Conservation (phyloP, 2,113 vertebrate genomes). For the Microcebus lehilahytsara region DNA sequence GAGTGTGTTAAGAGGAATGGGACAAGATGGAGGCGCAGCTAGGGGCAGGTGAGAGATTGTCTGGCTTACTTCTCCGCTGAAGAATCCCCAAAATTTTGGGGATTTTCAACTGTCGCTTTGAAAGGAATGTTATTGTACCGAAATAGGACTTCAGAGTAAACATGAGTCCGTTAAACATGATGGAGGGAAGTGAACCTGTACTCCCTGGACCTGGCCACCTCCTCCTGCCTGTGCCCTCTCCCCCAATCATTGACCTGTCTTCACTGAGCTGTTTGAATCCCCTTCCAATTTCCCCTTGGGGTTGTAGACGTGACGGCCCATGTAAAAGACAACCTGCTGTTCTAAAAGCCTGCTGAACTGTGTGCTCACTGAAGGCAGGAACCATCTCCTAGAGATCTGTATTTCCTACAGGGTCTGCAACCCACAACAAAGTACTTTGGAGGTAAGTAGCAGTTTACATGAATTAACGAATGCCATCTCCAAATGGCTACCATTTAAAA, state of each 20-base stretch:
- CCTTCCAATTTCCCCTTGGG: background rate
- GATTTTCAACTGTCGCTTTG: background rate
- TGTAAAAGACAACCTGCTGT: background rate
- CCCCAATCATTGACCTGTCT: background rate
- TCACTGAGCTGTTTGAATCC: background rate
- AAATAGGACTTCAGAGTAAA: background rate
- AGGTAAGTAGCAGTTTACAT: background rate
- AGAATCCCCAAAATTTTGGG: background rate
- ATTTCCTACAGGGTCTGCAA: background rate
- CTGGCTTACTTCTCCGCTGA: background rate
- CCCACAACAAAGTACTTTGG: background rate
- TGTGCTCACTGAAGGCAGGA: background rate
- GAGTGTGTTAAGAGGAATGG: rapidly evolving
- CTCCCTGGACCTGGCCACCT: background rate
- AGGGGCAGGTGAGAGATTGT: background rate
- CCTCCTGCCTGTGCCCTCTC: background rate
- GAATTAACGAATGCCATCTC: background rate
- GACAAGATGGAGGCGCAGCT: background rate
- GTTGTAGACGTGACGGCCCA: background rate
- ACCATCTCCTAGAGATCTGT: background rate
- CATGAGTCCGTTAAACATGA: background rate
- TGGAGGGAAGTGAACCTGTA: background rate
- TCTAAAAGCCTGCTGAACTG: background rate
- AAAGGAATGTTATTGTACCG: background rate
- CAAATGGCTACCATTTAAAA: background rate